Base-by-base conservation (phyloP, 2,113 vertebrate species). In the Charadrius vociferus region DNA sequence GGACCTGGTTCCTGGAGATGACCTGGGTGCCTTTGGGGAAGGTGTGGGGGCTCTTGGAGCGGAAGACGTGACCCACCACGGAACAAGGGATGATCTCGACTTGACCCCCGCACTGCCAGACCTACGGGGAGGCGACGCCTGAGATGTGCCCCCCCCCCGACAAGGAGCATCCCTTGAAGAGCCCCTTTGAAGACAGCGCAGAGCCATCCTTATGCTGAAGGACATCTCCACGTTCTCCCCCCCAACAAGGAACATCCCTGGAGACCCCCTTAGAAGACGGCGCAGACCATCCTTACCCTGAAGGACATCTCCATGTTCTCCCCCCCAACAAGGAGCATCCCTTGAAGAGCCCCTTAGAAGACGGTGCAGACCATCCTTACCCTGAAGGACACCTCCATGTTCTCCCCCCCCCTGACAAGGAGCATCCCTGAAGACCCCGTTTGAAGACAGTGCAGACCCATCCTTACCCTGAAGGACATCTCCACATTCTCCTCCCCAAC, bases 181-280 rank as follows among this genome's bases (percentile, higher is more conserved):
- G 0, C 37, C 62, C 68, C 66, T 72, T 21, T 5, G 63, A 21
- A 39, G 43, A 12, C 3, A 11, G 11, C 20, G 47, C 21, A 10
- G 3, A 67, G 47, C 70, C 14, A 7, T 36, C 97, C 99, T 98
- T 85, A 99, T 99, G 99, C 99, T 98, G 97, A 99, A 99, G 14
- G 99, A 99, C 99, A 99, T 99, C 96, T 99, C 99, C 81, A 99
- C 98, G n/a, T 99, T 99, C n/a, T n/a, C n/a, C n/a, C n/a, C n/a
- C n/a, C n/a, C n/a, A n/a, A n/a, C n/a, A n/a, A n/a, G n/a, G n/a
- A n/a, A n/a, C n/a, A n/a, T n/a, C n/a, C n/a, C n/a, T 12, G 39
- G 13, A 41, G 39, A 41, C 39, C 39, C 39, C 39, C 39, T 41
- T 41, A 12, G 39, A 41, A 41, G 39, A 41, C 11, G 39, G 39